Evolutionary conservation across 2,888 invertebrate species (phyloP), one percentile per base, ranked within the genome.

Genomic region (Drosophila silvestris): DNA sequence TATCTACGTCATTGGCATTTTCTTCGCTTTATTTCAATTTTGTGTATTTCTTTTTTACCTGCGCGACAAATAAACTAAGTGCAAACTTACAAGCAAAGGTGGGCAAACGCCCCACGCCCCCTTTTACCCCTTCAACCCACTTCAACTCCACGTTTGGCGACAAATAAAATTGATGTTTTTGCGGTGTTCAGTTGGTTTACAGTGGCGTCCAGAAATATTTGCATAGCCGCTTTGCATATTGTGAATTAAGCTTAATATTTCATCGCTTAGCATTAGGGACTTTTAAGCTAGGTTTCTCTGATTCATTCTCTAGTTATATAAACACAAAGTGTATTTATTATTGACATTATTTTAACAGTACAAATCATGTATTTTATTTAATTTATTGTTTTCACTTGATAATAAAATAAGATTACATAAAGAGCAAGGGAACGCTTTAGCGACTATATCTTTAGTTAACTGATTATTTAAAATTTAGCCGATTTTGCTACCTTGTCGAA

Each of bases 11-110:
- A 88, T 83, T 89, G 83, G 75, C 81, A 67, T 85, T 87, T 89
- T 87, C 85, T 87, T 89, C 79, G 83, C 85, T 85, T 87, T 89
- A 77, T 89, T 86, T 89, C 83, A 82, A 89, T 89, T 89, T 89
- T 77, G 78, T 62, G 50, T 75, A 50, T 68, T 79, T 64, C 56
- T 59, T 35, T 39, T 47, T 51, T 56, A 14, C 41, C 56, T 51
- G 44, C 62, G 58, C 81, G 54, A 66, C 79, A 85, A 85, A 85
- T 85, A 89, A 89, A 89, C 85, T 85, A 85, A 85, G 85, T 85
- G 85, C 88, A 87, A 85, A 89, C 85, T 74, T 81, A 68, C 67
- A 32, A 58, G 52, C 70, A 69, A 76, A 73, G 56, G 65, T 66
- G 58, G 64, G 70, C 52, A 73, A 63, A 28, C 37, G 30, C 57